Base-by-base conservation (phyloP, 2,888 invertebrate genomes). In the Luffia ferchaultella region DNA sequence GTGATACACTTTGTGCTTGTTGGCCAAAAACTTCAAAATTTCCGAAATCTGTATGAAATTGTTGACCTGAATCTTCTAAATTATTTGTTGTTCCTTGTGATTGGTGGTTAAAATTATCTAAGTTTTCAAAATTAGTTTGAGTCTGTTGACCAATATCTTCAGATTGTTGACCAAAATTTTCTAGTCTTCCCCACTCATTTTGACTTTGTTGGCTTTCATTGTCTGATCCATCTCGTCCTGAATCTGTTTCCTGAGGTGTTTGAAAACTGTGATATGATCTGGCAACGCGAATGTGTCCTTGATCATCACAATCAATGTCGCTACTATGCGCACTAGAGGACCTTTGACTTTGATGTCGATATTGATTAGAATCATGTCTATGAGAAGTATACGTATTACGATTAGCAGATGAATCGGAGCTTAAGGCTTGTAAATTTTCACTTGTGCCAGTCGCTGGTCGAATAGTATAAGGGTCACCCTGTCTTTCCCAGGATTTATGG, bases 401-500 rank as follows among this genome's bases (percentile, higher is more conserved):
- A 62, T 48, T 63, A 46, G 62, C 60, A 45, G 70, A 45, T 19
- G 45, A 16, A 49, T 45, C 62, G 20, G 65, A 65, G 58, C 73
- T 71, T 7, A 72, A 67, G 43, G 62, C 55, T 60, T 70, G 69
- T 9, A 55, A 60, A 47, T 62, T 62, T 46, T 63, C 56, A 50
- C 56, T 55, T 45, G 62, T 65, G 55, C 56, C 60, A 7, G 67
- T 61, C 18, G 59, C 63, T n/a, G 83, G 84, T 56, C 67, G 62
- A 41, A 85, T 85, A 5, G 82, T 63, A 49, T 85, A 85, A 7
- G 85, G 85, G 57, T 82, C 83, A 18, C 84, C 85, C 59, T 77
- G 83, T 50, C 73, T 73, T 58, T 85, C 85, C 85, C 85, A 85
- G 18, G 85, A 72, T 59, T 85, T 85, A 52, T 84, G 82, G 56